phyloP scores from a whole-genome alignment of 1,140 invertebrate species.

The Phocides pigmalion region DNA sequence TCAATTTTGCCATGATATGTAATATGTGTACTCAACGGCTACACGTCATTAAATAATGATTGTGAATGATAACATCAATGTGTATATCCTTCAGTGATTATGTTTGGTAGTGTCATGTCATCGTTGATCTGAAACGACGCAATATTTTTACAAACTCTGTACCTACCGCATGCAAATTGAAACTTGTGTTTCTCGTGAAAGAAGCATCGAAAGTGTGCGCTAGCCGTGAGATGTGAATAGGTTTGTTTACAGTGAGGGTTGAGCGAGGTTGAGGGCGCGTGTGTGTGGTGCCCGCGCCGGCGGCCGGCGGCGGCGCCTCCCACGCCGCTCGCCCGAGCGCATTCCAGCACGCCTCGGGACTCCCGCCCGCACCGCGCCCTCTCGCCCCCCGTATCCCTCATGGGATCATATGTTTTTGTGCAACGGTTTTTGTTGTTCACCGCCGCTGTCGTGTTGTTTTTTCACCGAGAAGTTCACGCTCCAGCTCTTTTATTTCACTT shows the following conservation, averaged over 20 bases:
- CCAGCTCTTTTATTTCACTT: conserved; percentile 75
- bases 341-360: conserved; percentile 78
- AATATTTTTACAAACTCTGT: background rate
- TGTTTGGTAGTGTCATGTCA: too few relatives aligned
- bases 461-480: conserved; percentile 75
- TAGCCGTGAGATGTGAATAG: conserved; percentile 60
- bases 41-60: background rate
- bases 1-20: background rate
- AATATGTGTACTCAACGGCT: background rate
- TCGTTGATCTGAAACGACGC: background rate
- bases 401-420: conserved; percentile 83
- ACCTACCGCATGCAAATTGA: conserved; percentile 33
- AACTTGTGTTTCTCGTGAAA: conserved; percentile 22
- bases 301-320: conserved; percentile 71
- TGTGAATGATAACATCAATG: background rate
- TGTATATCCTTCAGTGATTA: too few relatives aligned
- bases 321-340: conserved; percentile 79
- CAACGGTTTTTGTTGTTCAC: conserved; percentile 83
- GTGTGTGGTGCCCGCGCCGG: conserved; percentile 58
- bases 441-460: conserved; percentile 73
- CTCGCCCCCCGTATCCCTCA: conserved; percentile 60
- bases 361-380: conserved; percentile 49
- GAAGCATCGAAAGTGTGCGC: conserved; percentile 36
- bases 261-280: conserved; percentile 60
- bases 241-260: conserved; percentile 78